Percentiles rank a stretch among this genome's conserved stretches.
phyloP scores from a whole-genome alignment of 2,888 invertebrate species.

The Gymnocheta viridis region DNA sequence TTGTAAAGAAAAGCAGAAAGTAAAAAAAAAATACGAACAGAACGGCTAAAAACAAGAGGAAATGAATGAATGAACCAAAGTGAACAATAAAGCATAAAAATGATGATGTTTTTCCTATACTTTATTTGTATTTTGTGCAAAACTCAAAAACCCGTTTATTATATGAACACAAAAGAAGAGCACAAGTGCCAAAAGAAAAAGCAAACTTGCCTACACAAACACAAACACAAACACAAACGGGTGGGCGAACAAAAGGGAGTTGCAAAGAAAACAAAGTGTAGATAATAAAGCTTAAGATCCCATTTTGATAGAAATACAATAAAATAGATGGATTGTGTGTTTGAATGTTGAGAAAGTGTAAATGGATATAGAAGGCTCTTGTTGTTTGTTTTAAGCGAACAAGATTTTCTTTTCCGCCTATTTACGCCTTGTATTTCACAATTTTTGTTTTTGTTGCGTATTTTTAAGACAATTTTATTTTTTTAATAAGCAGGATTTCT shows the following conservation, averaged over 20 bases:
- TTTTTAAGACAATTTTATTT: conserved; percentile 24
- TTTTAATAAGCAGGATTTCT: conserved; percentile 63
- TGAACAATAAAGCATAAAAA: conserved; percentile 48
- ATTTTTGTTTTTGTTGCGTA: not conserved
- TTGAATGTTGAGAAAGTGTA: not conserved
- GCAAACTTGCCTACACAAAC: not conserved
- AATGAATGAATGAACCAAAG: conserved; percentile 34
- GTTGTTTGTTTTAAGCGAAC: conserved; percentile 54
- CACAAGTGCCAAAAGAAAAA: not conserved
- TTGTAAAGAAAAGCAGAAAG: not conserved
- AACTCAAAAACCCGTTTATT: conserved; percentile 58
- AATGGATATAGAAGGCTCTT: conserved; percentile 35
- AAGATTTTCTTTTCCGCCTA: conserved; percentile 68
- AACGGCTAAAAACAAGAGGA: conserved; percentile 10
- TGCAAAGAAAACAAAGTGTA: conserved; percentile 1
- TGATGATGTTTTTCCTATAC: conserved; percentile 17
- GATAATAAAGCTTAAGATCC: conserved; percentile 13
- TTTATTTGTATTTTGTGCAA: conserved; percentile 42
- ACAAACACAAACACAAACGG: not conserved
- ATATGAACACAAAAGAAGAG: conserved; percentile 24
- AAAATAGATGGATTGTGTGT: not conserved
- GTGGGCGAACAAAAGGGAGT: not conserved
- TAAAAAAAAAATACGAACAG: conserved; percentile 17
- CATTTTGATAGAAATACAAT: conserved; percentile 19
- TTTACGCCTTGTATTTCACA: conserved; percentile 40